Base-by-base conservation (phyloP, 2,797 vertebrate genomes). In the Ctenosaura bakeri region DNA sequence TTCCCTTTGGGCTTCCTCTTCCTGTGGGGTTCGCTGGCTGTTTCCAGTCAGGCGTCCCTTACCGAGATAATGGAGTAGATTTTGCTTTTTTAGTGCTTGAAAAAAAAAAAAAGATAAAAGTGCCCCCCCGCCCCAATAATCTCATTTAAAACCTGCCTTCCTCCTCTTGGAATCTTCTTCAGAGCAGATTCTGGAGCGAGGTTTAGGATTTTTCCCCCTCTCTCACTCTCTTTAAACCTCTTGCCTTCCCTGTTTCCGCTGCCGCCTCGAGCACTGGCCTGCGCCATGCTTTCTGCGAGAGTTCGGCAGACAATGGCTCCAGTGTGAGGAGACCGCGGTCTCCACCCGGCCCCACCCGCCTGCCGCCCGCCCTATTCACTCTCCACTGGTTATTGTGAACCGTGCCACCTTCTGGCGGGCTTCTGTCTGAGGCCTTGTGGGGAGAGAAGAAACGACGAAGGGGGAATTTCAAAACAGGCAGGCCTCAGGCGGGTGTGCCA, bases 301-400 rank as follows among this genome's bases (percentile, higher is more conserved):
- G 74, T 6, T 92, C 91, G 91, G 89, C 91, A 93, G 89, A 94
- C 95, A 94, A 94, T 89, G 52, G 92, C 88, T 22, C 0, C 24
- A 90, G 90, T 90, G 90, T n/a, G 84, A 88, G 16, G 79, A 66
- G 88, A 6, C 12, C 32, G 91, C 3, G 80, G 69, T 87, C 82
- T 73, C 66, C 16, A 26, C 50, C 38, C 64, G 83, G 24, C 6
- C 87, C 3, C 85, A n/a, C 29, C 4, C 81, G 69, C 59, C 66
- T 69, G 66, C 66, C 78, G 0, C 35, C 66, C 78, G 0, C 35
- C 73, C 88, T 38, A 6, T 86, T 90, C 64, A 69, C 20, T 59
- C 29, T 50, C 32, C 18, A 6, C 86, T 26, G 46, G n/a, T 62
- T 73, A 13, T 83, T 89, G 77, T 71, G 42, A 18, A 29, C 52